A percentile compares a stretch with the other conserved stretches of the same genome.
phyloP scores from a whole-genome alignment of 1,140 invertebrate genomes.

The Zaprionus vittiger region DNA sequence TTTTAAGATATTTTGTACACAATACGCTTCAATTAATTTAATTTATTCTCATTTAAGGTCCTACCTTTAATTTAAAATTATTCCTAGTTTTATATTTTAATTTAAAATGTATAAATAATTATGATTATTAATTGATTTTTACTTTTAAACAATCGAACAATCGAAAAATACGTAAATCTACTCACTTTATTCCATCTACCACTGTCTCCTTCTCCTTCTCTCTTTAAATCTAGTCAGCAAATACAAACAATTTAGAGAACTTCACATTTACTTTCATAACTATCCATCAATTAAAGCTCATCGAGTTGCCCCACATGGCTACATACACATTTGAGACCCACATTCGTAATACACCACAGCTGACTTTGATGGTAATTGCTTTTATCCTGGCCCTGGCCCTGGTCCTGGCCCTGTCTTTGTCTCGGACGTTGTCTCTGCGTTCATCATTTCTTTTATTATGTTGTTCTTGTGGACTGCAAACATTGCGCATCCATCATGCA shows the following conservation, averaged over 20 bases:
- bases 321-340: neutral
- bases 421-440: neutral
- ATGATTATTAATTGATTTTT: too few relatives aligned
- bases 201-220: too few relatives aligned
- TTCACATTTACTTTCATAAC: neutral
- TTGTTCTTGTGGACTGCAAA: slow-evolving; percentile 33
- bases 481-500: slow-evolving; percentile 25
- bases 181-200: too few relatives aligned
- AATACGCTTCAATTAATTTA: too few relatives aligned
- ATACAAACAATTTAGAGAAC: neutral
- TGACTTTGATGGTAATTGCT: slow-evolving; percentile 10
- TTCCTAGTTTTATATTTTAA: too few relatives aligned
- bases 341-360: neutral
- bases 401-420: neutral
- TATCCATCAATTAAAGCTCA: slow-evolving; percentile 5
- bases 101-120: too few relatives aligned
- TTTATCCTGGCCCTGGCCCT: slow-evolving; percentile 12
- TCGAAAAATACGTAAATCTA: too few relatives aligned
- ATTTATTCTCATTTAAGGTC: too few relatives aligned
- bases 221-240: too few relatives aligned
- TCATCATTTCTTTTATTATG: slow-evolving; percentile 24
- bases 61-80: too few relatives aligned
- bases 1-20: too few relatives aligned
- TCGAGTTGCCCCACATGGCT: neutral
- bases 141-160: too few relatives aligned